A percentile compares a stretch with the other conserved stretches of the same genome.
phyloP scores from a whole-genome alignment of 53 echinoderm and acorn worm genomes.

The Astropecten irregularis region DNA sequence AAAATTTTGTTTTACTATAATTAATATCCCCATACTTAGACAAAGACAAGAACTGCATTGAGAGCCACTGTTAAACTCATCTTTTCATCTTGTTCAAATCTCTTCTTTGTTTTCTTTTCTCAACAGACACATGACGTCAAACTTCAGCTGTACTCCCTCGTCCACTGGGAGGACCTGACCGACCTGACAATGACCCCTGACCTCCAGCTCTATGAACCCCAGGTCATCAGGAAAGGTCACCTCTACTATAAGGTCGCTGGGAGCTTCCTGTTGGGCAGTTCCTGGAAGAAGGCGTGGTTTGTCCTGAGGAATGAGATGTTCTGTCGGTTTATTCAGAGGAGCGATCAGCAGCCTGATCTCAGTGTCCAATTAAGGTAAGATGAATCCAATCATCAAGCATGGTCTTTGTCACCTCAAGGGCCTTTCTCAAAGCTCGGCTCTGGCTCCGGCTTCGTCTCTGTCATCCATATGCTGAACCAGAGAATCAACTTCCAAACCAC shows the following conservation, averaged over 20 bases:
- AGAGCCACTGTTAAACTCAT: too few species aligned
- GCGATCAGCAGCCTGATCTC: slow-evolving; percentile 68
- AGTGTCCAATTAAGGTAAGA: slow-evolving; percentile 78
- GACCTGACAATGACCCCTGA: slow-evolving; percentile 73
- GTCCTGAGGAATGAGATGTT: slow-evolving; percentile 73
- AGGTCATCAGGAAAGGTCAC: slow-evolving; percentile 67
- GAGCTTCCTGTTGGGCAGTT: slow-evolving; percentile 68
- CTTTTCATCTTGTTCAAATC: too few species aligned
- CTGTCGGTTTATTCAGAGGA: slow-evolving; percentile 63
- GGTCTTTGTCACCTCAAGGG: too few species aligned
- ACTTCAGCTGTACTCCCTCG: slow-evolving; percentile 76
- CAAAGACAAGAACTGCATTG: too few species aligned
- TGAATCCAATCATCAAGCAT: too few species aligned
- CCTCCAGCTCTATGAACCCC: slow-evolving; percentile 82
- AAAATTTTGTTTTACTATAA: too few species aligned
- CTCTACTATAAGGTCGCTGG: slow-evolving; percentile 78
- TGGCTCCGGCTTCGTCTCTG: too few species aligned
- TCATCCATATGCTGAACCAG: too few species aligned
- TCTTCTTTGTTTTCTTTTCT: too few species aligned
- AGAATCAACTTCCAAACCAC: too few species aligned
- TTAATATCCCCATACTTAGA: too few species aligned
- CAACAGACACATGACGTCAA: slow-evolving; percentile 61
- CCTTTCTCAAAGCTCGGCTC: too few species aligned
- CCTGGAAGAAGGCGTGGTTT: slow-evolving; percentile 88
- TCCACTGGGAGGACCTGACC: slow-evolving; percentile 96